Evolutionary conservation across 2,113 vertebrate species (phyloP).

Genomic region (Lophotis ruficrista): DNA sequence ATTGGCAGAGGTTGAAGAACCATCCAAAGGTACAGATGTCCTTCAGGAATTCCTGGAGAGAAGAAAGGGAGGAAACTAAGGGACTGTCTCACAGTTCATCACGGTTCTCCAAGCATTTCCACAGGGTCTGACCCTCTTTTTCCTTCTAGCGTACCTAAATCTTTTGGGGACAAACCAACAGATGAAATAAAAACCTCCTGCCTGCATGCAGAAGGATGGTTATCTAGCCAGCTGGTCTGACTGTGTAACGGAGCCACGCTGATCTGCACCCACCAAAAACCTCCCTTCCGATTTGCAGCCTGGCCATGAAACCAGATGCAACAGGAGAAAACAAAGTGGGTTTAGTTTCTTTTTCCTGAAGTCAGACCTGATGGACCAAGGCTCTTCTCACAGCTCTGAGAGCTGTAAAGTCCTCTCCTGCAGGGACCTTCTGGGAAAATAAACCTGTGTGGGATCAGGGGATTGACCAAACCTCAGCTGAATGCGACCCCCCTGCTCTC

Average conservation of each 20-base stretch:
- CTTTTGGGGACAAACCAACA: neutral
- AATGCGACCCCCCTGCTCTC: rapidly evolving
- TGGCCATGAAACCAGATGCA: neutral
- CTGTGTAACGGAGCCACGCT: neutral
- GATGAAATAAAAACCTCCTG: neutral
- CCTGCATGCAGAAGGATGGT: neutral
- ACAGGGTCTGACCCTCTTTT: neutral
- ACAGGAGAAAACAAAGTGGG: neutral
- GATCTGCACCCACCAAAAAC: neutral
- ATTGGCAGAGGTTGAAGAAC: neutral
- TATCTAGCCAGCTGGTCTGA: neutral
- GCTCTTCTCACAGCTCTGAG: neutral
- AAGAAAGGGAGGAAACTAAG: neutral
- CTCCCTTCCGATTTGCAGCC: neutral
- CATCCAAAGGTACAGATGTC: neutral
- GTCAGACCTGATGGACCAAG: neutral
- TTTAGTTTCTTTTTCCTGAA: neutral
- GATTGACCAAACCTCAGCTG: neutral
- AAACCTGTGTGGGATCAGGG: neutral
- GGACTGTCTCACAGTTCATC: neutral
- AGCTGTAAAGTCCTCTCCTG: neutral
- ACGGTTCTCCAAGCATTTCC: neutral
- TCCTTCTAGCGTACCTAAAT: neutral
- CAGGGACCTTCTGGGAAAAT: neutral
- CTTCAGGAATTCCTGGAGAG: neutral